Base-by-base conservation (phyloP, 2,113 vertebrate genomes). In the Notechis scutatus region DNA sequence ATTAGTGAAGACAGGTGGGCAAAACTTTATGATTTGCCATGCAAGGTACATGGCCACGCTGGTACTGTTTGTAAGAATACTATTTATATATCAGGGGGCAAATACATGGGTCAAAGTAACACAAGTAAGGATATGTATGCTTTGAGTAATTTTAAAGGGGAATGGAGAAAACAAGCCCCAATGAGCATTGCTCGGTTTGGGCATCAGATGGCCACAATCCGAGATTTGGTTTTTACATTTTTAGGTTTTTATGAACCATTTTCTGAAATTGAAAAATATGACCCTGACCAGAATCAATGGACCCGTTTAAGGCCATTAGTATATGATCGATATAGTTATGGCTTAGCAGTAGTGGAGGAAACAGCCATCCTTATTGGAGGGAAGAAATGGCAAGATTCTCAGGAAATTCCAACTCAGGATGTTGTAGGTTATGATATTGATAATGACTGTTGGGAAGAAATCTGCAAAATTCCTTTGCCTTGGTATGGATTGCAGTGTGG, bases 231-330 rank as follows among this genome's bases (percentile, higher is more conserved):
- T 95, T 99, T 98, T 90, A 98, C 98, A n/a, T 98, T 99, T 94
- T 93, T 99, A 95, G 99, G 99, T 20, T 97, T 98, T 95, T 99
- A 98, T 2, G 99, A 99, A 95, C 98, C 98, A 4, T 99, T 99
- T 96, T 99, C 98, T 8, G 99, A 99, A 92, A 99, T 99, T 2
- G 99, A 99, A 95, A 97, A 97, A 89, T 99, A 99, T 0, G 97
- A 99, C 64, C 97, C 98, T 0, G 91, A 55, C 20, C 93, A 96
- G 0, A 98, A 99, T 94, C 98, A 98, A 85, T 99, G 99, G 99
- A 99, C 98, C 2, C 98, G 98, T 54, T 96, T 99, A 29, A 97
- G 97, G 39, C 99, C 99, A 0, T 96, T 99, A 42, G 95, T 97
- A 61, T 98, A 97, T 0, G 99, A 99, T 86, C 97, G 98, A 2